Evolutionary conservation across 2,113 vertebrate genomes (phyloP), one percentile per base, ranked within the genome.

Genomic region (Chloropsis hardwickii): DNA sequence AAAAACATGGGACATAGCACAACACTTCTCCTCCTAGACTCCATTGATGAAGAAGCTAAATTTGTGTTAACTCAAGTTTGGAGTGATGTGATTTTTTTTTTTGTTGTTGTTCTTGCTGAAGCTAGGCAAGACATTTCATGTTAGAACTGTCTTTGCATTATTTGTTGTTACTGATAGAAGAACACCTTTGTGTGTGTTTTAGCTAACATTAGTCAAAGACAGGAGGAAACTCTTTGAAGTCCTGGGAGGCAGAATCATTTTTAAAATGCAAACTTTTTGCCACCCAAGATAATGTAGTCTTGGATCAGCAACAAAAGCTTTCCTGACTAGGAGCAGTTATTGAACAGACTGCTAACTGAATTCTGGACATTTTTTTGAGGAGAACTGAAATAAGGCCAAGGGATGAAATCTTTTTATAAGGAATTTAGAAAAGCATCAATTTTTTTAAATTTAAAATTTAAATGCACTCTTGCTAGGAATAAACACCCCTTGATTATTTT

Each of bases 161-260:
- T 86, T 92, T 96, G 62, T 82, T 93, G 64, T 77, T 91, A 67
- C 79, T 66, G 88, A 94, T 44, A 86, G 92, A 53, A 80, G 66
- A 94, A 93, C 64, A 94, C 64, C 72, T 93, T 83, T 0, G 44
- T 23, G 5, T 70, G 44, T 88, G 71, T 90, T 94, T 92, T 86
- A 94, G 71, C 47, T 90, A 88, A 88, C 82, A 44, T 90, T 88
- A 96, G 87, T 93, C 87, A 92, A 91, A 90, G 84, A 73, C 67
- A 74, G 87, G 54, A 95, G 47, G 44, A 82, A 93, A 70, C 40
- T 77, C 94, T 96, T 94, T 96, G 95, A 96, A 96, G 94, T 96
- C 23, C 47, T 19, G 14, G 78, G 90, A 93, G 76, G 56, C 58
- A 96, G 81, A 93, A 92, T 83, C 0, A 77, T 74, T 88, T 92